Percentiles rank a stretch among this genome's conserved stretches.
Conservation (phyloP, 2,888 invertebrate species). For the Balanococcus diminutus region DNA sequence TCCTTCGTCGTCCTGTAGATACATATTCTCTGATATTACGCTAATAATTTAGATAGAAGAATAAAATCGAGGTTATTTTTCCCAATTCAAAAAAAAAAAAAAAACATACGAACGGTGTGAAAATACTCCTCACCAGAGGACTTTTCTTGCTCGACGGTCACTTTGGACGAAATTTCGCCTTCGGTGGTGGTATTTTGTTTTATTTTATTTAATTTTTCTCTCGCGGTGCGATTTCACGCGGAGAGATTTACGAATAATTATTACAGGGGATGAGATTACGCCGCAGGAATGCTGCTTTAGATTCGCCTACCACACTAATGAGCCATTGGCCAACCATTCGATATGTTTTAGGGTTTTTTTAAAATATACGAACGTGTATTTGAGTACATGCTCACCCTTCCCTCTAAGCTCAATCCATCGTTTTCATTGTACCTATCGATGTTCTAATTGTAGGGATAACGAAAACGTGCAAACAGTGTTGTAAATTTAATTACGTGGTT, state of each 20-base stretch:
- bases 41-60: neutral
- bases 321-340: neutral
- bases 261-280: neutral
- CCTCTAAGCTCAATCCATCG: neutral
- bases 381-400: neutral
- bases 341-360: neutral
- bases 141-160: neutral
- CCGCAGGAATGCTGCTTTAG: no score
- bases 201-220: neutral
- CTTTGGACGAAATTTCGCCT: neutral
- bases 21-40: neutral
- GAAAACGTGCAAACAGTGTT: neutral
- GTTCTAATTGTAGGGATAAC: neutral
- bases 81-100: no score
- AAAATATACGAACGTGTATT: neutral
- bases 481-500: neutral
- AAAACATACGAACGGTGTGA: neutral
- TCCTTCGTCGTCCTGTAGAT: neutral
- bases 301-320: neutral
- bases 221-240: neutral
- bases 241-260: neutral
- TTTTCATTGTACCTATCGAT: neutral
- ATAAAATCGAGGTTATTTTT: neutral
- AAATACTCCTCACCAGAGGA: neutral
- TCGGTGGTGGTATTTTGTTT: neutral